Conservation (phyloP, 2,888 invertebrate genomes). For the Hartigia nigra region DNA sequence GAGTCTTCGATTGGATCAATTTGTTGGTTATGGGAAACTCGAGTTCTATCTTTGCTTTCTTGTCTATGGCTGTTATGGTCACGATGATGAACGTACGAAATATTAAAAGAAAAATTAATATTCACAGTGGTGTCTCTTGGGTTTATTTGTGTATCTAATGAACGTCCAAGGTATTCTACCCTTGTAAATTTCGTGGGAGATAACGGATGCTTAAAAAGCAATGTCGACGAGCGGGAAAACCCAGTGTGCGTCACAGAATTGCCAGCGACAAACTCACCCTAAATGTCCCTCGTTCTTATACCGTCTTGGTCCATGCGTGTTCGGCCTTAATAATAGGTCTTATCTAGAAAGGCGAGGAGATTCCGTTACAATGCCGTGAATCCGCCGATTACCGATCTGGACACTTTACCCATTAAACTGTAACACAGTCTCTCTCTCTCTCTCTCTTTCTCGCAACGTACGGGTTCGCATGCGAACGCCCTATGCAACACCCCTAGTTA, state of each 20-base stretch:
- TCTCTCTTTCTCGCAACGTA: neutral
- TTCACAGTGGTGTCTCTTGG: no score
- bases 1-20: neutral
- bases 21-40: neutral
- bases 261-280: neutral
- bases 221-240: neutral
- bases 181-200: neutral
- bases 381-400: conserved; percentile 17
- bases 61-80: neutral
- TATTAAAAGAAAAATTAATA: no score
- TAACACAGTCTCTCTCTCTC: neutral
- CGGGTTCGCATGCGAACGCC: neutral
- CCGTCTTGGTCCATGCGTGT: conserved; percentile 11
- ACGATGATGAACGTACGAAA: no score
- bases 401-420: conserved; percentile 5
- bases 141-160: no score
- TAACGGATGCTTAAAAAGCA: neutral
- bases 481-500: neutral
- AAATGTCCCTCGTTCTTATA: neutral
- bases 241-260: neutral
- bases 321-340: conserved; percentile 21
- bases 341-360: conserved; percentile 22
- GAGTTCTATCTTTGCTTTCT: neutral
- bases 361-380: conserved; percentile 20
- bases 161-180: neutral